Conservation (phyloP, 1,140 invertebrate genomes). For the Cyrtorhinus lividipennis region DNA sequence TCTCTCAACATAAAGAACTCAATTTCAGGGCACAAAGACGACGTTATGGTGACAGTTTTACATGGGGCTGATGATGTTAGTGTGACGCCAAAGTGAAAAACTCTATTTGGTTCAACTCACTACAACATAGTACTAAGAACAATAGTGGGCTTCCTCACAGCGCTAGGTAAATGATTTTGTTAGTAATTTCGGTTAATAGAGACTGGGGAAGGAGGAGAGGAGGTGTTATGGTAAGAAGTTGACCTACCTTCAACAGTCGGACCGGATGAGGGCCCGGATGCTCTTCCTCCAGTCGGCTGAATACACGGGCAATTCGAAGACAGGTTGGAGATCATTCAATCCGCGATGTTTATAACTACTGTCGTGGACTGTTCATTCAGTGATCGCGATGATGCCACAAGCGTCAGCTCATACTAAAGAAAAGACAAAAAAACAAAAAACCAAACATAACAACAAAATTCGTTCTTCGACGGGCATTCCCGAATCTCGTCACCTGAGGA, state of each 20-base stretch:
- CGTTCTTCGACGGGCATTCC: constrained; percentile 22
- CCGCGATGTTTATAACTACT: constrained; percentile 58
- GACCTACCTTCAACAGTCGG: constrained; percentile 44
- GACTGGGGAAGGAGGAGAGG: too few species aligned
- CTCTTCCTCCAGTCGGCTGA: constrained; percentile 50
- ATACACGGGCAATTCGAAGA: constrained; percentile 55
- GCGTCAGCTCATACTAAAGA: constrained; percentile 62
- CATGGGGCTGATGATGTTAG: too few species aligned
- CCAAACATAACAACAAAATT: constrained; percentile 18
- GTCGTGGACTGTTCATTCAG: constrained; percentile 67
- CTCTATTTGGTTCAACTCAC: too few species aligned
- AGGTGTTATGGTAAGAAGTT: background rate
- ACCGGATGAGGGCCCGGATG: constrained; percentile 40
- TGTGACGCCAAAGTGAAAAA: too few species aligned
- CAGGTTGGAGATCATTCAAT: constrained; percentile 69
- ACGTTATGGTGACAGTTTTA: too few species aligned
- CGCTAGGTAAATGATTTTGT: too few species aligned
- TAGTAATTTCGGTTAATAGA: too few species aligned
- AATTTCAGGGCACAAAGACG: too few species aligned
- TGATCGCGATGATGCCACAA: constrained; percentile 73
- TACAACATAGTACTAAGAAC: too few species aligned
- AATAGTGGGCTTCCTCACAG: too few species aligned
- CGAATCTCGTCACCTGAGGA: constrained; percentile 58
- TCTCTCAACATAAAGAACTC: too few species aligned
- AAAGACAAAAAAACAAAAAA: constrained; percentile 23